A percentile compares a stretch with the other conserved stretches of the same genome.
Conservation (phyloP, 2,797 vertebrate species). For the Enteromius treurensis region DNA sequence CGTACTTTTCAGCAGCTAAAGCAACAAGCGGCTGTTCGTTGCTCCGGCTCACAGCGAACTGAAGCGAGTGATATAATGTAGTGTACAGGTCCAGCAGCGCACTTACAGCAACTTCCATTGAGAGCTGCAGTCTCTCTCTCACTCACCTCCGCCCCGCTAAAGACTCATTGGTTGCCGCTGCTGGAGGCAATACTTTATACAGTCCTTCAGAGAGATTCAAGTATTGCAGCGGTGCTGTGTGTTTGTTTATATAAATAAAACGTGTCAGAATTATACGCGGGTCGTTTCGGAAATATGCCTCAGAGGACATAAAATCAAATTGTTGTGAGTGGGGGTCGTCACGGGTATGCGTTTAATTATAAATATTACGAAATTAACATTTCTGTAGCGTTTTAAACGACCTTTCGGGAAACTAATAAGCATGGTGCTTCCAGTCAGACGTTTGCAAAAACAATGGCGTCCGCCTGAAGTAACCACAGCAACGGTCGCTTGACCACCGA, state of each 20-base stretch:
- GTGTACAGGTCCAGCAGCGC: conserved; percentile 25
- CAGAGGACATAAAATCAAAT: neutral
- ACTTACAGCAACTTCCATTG: conserved; percentile 53
- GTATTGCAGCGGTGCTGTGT: conserved; percentile 8
- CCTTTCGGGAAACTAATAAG: neutral
- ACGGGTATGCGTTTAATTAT: neutral
- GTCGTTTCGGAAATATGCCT: neutral
- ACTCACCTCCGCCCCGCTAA: conserved; percentile 51
- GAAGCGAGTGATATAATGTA: conserved; percentile 24
- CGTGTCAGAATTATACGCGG: neutral
- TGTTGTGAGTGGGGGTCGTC: neutral
- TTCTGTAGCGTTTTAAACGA: neutral
- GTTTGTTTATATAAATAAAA: neutral
- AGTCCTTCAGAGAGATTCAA: conserved; percentile 18
- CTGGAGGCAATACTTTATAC: conserved; percentile 30
- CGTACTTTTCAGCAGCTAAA: conserved; percentile 18
- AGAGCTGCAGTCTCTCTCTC: conserved; percentile 22
- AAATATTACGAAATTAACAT: neutral
- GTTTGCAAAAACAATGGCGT: neutral
- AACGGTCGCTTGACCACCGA: neutral
- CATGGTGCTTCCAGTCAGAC: neutral
- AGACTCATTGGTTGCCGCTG: conserved; percentile 48
- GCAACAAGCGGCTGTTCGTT: conserved; percentile 44
- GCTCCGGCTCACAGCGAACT: conserved; percentile 24
- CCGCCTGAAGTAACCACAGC: neutral